Evolutionary conservation across 2,797 vertebrate species (phyloP), one percentile per base, ranked within the genome.

Genomic region (Neostethus bicornis): DNA sequence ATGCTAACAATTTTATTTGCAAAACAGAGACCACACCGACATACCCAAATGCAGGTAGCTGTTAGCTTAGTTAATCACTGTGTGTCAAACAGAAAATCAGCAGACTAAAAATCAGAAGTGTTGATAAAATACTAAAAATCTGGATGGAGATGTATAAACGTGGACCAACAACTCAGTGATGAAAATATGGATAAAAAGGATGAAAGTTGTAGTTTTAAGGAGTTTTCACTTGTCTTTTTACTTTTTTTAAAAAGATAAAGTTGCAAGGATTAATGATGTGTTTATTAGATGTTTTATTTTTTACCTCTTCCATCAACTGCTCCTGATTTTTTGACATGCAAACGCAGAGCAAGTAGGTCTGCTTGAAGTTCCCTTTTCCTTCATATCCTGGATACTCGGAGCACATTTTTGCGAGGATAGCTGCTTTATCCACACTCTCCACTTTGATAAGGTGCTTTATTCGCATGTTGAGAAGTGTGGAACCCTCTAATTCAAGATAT

Each of bases 391-490:
- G 94, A 85, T 96, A 95, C 79, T 98, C 95, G 61, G 96, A 94
- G 87, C 96, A 98, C 51, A 94, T 84, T 87, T 97, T 99, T 73
- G 96, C 95, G 56, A 99, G 91, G 57, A 91, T 76, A 66, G 97
- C 95, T 75, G 97, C 97, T 90, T 96, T 94, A 2, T 89, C 93
- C 78, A 94, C 87, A 66, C 92, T 93, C 81, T 94, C 94, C 78
- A 93, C 85, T 95, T 99, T 99, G 82, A 99, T 96, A 70, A 99
- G 95, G 79, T 98, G 95, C 84, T 99, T 99, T 90, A 98, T 93
- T 84, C 97, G 94, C 96, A 99, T 96, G 88, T 95, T 94, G 79
- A 99, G 90, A 73, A 99, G 94, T 16, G 92, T 75, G 28, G 96
- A 93, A 70, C 97, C 97, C 92, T 99, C 97, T 43, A 87, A 88